These are phyloP conservation scores for Ischnus inquisitorius DNA, from an alignment of 2,888 invertebrate species.

Conservation along the genomic window DNA sequence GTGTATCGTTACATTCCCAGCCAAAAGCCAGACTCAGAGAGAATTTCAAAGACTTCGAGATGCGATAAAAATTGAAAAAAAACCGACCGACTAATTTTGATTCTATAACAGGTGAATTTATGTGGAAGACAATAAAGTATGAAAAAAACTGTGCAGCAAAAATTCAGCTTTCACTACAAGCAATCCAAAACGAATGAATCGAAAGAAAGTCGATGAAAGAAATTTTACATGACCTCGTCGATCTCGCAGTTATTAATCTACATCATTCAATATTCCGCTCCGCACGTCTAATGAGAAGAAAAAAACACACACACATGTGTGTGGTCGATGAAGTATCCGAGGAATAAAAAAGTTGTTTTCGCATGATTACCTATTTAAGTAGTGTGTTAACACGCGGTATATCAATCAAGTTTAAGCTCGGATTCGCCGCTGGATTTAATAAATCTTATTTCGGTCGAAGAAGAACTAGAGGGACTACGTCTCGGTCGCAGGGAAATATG, in stretches of 20 bases:
- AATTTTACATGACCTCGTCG: neutral
- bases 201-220: neutral
- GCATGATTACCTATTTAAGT: conserved; percentile 1
- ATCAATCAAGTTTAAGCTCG: conserved; percentile 24
- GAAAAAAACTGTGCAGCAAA: neutral
- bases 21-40: too few species aligned
- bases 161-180: neutral
- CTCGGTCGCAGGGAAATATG: neutral
- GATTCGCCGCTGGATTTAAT: conserved; percentile 23
- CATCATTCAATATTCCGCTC: neutral
- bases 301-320: neutral
- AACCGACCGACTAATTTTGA: too few species aligned
- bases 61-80: too few species aligned
- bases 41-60: too few species aligned
- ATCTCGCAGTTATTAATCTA: conserved; percentile 8
- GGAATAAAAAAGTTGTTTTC: neutral
- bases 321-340: neutral
- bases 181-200: neutral
- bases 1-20: too few species aligned
- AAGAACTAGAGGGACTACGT: conserved; percentile 4
- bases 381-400: conserved; percentile 3
- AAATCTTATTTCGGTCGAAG: conserved; percentile 22
- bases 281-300: neutral
- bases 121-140: neutral
- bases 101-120: too few species aligned